Evolutionary conservation across 2,797 vertebrate species (phyloP), one percentile per base, ranked within the genome.

Genomic region (Sciurus vulgaris): DNA sequence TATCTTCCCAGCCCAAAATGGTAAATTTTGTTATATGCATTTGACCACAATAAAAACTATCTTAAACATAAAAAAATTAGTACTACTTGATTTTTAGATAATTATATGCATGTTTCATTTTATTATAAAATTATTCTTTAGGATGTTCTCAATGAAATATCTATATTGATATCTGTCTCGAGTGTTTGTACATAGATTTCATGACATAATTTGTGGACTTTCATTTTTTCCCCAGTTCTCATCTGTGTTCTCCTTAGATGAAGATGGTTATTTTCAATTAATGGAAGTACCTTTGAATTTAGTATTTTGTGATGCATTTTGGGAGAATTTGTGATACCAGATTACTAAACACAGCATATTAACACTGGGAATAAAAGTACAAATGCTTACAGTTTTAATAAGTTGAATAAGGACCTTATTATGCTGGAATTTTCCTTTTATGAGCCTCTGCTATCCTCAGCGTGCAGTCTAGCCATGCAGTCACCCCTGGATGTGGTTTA

Each of bases 251-350:
- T 78, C 26, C 30, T 67, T 91, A 89, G 49, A 41, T 74, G 70
- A 95, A 51, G 24, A 74, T 30, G 61, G 63, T 70, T 82, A 72
- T 87, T 94, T 87, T 86, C 84, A 92, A 84, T 74, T 81, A 86
- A 81, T 28, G 77, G 15, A 89, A 38, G 30, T 93, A 17, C 54
- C 91, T 67, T 33, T 51, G 73, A 51, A 76, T 35, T 18, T 49
- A 77, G 17, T 63, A 83, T 88, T 82, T 90, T 65, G 59, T 65
- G 96, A 26, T 78, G 49, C 20, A 72, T 65, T 94, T 89, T 14
- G 30, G 72, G 65, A 49, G 24, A 83, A 70, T 79, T 70, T 96
- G 69, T 87, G 76, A 63, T 94, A 38, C 26, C 38, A 49, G 44
- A 14, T 79, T 78, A 84, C 22, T 76, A 84, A 92, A 56, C 79